These are phyloP conservation scores for Daktulosphaira vitifoliae DNA, from an alignment of 1,140 invertebrate genomes.

Conservation along the genomic window DNA sequence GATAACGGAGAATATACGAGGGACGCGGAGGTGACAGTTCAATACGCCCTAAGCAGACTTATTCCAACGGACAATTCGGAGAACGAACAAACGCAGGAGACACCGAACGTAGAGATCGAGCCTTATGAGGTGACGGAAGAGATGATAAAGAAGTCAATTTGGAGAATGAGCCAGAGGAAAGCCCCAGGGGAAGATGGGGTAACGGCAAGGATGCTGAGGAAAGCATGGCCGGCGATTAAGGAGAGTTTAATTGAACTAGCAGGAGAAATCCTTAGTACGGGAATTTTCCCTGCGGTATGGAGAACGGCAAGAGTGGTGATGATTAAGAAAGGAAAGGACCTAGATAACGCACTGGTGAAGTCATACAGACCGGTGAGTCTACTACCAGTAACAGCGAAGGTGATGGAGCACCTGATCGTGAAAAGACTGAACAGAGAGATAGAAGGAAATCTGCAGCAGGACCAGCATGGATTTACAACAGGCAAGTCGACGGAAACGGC, in stretches of 20 bases:
- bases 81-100: too few species aligned
- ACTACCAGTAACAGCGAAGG: background rate
- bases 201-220: background rate
- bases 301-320: background rate
- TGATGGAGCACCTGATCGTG: background rate
- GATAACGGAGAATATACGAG: too few species aligned
- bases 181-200: background rate
- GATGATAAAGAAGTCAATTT: background rate
- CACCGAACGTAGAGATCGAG: too few species aligned
- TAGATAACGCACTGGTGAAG: background rate
- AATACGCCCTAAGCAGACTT: too few species aligned
- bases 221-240: background rate
- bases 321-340: background rate
- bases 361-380: background rate
- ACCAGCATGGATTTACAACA: background rate
- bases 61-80: too few species aligned
- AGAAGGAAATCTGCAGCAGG: background rate
- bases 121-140: too few species aligned
- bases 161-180: background rate
- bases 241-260: background rate
- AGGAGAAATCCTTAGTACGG: background rate
- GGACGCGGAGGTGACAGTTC: too few species aligned
- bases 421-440: background rate
- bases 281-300: background rate
- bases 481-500: background rate